phyloP scores from a whole-genome alignment of 2,888 invertebrate genomes.

The Andricus quercusramuli region DNA sequence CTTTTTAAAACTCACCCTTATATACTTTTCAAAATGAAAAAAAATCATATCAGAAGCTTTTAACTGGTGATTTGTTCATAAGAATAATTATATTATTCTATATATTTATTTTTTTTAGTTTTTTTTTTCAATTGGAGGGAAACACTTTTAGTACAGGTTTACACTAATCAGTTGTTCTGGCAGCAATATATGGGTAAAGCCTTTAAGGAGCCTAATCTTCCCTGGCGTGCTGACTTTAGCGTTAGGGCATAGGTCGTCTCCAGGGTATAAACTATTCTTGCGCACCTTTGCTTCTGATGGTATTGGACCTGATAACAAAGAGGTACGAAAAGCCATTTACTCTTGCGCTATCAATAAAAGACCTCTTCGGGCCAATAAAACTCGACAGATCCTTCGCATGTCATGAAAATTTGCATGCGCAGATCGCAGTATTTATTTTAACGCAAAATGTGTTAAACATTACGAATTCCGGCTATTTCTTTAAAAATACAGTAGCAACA shows the following conservation, averaged over 20 bases:
- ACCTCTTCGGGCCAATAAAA: background rate
- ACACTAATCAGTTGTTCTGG: background rate
- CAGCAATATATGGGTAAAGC: background rate
- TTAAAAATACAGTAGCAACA: no score
- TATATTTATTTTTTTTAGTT: background rate
- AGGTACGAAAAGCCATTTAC: slow-evolving; percentile 59
- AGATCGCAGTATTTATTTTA: background rate
- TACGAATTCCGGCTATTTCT: background rate
- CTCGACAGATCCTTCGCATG: background rate
- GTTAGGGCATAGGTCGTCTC: slow-evolving; percentile 62
- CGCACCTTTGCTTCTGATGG: slow-evolving; percentile 55
- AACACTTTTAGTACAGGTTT: background rate
- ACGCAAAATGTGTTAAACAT: background rate
- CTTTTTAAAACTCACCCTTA: no score
- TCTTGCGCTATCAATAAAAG: slow-evolving; percentile 56
- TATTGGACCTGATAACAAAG: slow-evolving; percentile 59
- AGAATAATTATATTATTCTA: background rate
- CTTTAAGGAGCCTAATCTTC: slow-evolving; percentile 65
- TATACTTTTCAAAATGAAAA: no score
- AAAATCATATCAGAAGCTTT: no score
- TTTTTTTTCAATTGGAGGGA: background rate
- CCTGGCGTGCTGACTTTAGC: slow-evolving; percentile 68
- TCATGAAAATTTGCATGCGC: background rate
- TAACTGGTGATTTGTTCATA: no score
- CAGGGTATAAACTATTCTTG: slow-evolving; percentile 55